Conservation (phyloP, 1,140 invertebrate genomes). For the Cataglyphis hispanica region DNA sequence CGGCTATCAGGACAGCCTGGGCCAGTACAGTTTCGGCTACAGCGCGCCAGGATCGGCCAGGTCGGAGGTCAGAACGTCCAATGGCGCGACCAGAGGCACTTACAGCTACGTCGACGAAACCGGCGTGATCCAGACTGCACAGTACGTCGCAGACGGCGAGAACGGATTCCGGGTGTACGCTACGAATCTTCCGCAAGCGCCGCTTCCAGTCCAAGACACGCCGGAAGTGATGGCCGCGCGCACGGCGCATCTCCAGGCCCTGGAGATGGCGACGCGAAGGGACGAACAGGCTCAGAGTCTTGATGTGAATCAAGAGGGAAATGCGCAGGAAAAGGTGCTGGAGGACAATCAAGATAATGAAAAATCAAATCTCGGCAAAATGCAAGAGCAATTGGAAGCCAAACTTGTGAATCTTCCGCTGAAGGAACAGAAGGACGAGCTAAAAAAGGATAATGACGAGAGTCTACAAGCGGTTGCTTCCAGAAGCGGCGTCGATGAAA, state of each 20-base stretch:
- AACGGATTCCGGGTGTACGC: slow-evolving; percentile 87
- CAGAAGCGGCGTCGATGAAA: neutral
- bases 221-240: slow-evolving; percentile 80
- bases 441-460: slow-evolving; percentile 41
- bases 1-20: slow-evolving; percentile 86
- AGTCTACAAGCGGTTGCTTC: slow-evolving; percentile 24
- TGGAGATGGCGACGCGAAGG: slow-evolving; percentile 21
- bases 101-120: slow-evolving; percentile 87
- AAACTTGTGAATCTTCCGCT: neutral
- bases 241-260: slow-evolving; percentile 76
- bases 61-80: slow-evolving; percentile 82
- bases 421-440: slow-evolving; percentile 12
- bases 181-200: slow-evolving; percentile 86
- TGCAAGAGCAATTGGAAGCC: neutral
- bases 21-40: slow-evolving; percentile 87
- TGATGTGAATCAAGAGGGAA: neutral
- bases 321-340: neutral
- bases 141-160: slow-evolving; percentile 80
- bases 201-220: slow-evolving; percentile 80
- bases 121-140: slow-evolving; percentile 84
- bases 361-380: neutral
- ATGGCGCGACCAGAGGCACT: slow-evolving; percentile 79
- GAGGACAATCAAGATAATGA: neutral
- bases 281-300: neutral
- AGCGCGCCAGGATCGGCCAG: slow-evolving; percentile 85